Evolutionary conservation across 2,888 invertebrate genomes (phyloP), one percentile per base, ranked within the genome.

Genomic region (Hetaerina titia): DNA sequence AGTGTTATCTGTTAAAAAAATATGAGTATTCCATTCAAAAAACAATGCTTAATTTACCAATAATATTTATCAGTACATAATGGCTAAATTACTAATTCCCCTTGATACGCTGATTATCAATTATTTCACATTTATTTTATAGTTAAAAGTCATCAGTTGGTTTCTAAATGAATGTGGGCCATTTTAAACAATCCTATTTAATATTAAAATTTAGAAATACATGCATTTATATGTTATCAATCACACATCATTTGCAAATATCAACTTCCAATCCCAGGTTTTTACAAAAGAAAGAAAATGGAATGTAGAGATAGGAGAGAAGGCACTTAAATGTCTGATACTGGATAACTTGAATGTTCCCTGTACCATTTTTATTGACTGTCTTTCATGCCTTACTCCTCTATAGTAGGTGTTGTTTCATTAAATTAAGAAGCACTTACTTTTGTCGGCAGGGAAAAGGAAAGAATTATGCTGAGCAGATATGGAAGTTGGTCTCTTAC

Each of bases 381-480:
- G n/a, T 81, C 25, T 15, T 81, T 81, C 81, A 81, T 81, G 81
- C 81, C 31, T 81, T 81, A 8, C 11, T 81, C 81, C 31, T 13
- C 31, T 31, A 81, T 13, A 31, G 11, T 81, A 13, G 45, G 45
- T 81, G 13, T 81, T 31, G 11, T 81, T 22, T 22, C 31, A 31
- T 31, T 81, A 31, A 2, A 89, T 58, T 6, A 57, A 22, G 13
- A 89, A 57, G 89, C 56, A 89, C 56, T 89, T 57, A 89, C 58
- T 57, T 58, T 58, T 89, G n/a, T 89, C 56, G 19, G 56, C 81
- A 81, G 4, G 31, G 56, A 89, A 89, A 58, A 22, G 56, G 57
- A 58, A 89, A 89, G 89, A 89, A 57, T 89, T 58, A 89, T 89
- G 89, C 58, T 89, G 89, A 89, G 58, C 89, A 89, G 89, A 58